Conservation (phyloP, 2,888 invertebrate genomes). For the Pachymerium ferrugineum region DNA sequence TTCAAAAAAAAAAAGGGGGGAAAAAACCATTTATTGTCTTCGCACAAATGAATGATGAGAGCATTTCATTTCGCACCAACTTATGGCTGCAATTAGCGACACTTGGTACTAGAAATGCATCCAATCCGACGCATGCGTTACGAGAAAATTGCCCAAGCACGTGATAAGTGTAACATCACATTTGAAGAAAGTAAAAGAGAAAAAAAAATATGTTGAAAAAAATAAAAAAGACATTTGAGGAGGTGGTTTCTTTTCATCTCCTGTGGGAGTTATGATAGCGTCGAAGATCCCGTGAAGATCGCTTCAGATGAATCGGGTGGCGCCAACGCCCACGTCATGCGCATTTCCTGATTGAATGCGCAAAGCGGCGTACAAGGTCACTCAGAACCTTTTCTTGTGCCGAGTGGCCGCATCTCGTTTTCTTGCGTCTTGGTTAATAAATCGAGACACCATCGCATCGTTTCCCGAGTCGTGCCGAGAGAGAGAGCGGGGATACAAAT, state of each 20-base stretch:
- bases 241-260: constrained; percentile 7
- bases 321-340: constrained; percentile 13
- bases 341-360: constrained; percentile 13
- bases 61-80: constrained; percentile 31
- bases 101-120: neutral
- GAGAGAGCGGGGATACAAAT: too few species aligned
- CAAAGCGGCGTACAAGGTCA: neutral
- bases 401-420: too few species aligned
- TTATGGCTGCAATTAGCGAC: constrained; percentile 31
- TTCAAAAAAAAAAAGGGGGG: neutral
- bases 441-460: too few species aligned
- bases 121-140: neutral
- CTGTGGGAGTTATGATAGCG: constrained; percentile 4
- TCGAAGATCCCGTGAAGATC: constrained; percentile 13
- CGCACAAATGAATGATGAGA: neutral
- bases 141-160: neutral
- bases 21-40: neutral
- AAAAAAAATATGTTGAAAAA: neutral
- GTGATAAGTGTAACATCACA: neutral
- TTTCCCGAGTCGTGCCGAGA: too few species aligned
- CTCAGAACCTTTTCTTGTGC: constrained; percentile 1
- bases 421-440: too few species aligned
- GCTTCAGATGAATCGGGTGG: constrained; percentile 3
- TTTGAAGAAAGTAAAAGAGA: neutral
- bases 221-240: constrained; percentile 13